Percentiles rank a stretch among this genome's conserved stretches.
Conservation (phyloP, 2,888 invertebrate species). For the Ecdyonurus torrentis region DNA sequence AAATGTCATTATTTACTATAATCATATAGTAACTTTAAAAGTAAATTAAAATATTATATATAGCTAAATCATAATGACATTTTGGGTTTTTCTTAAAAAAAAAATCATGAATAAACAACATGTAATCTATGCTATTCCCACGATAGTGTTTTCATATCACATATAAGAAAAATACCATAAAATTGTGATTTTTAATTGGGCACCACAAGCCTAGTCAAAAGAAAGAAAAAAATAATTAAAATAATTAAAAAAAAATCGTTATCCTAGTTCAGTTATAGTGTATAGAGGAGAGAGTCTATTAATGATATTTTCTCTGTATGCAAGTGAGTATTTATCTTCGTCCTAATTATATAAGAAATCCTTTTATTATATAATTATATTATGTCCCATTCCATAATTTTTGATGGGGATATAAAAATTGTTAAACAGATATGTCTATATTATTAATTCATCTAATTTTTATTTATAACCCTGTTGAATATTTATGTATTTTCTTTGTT, state of each 20-base stretch:
- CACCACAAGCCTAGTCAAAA: conserved; percentile 9
- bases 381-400: background rate
- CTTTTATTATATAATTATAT: conserved; percentile 8
- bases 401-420: background rate
- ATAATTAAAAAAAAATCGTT: background rate
- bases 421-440: conserved; percentile 1
- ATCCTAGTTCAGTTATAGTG: background rate
- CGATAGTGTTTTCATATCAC: conserved; percentile 13
- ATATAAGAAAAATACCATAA: conserved; percentile 6
- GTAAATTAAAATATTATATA: background rate
- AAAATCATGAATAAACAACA: conserved; percentile 9
- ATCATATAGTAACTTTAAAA: background rate
- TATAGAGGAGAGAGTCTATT: background rate
- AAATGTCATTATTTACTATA: too few relatives aligned
- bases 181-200: conserved; percentile 12
- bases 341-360: background rate
- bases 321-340: background rate
- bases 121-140: conserved; percentile 11
- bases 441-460: conserved; percentile 1
- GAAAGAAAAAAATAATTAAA: background rate
- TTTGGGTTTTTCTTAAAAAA: background rate
- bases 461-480: conserved; percentile 1
- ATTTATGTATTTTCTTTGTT: background rate
- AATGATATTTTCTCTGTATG: background rate
- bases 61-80: background rate